These are phyloP conservation scores for Galago senegalensis DNA, from an alignment of 2,797 vertebrate species.

Conservation along the genomic window DNA sequence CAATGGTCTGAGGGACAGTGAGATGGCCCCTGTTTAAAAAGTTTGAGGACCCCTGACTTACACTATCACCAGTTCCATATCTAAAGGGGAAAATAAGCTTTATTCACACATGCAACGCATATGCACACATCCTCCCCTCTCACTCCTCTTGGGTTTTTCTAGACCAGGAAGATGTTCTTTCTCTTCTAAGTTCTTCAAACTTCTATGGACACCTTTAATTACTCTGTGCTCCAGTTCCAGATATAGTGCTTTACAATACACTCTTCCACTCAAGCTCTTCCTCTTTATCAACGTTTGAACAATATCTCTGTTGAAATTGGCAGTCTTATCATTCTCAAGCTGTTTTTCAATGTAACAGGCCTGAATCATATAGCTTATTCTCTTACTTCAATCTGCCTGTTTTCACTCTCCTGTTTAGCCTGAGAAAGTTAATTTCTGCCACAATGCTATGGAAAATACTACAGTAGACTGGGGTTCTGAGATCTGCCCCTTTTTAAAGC, in stretches of 20 bases:
- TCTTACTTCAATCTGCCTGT: conserved; percentile 59
- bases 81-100: not conserved
- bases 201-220: conserved; percentile 46
- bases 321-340: conserved; percentile 66
- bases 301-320: conserved; percentile 53
- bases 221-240: not conserved
- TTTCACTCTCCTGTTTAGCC: conserved; percentile 40
- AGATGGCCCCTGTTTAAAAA: too few relatives aligned
- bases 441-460: conserved; percentile 3
- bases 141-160: conserved; percentile 4
- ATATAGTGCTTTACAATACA: not conserved
- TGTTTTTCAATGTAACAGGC: conserved; percentile 53
- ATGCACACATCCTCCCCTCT: not conserved
- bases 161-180: conserved; percentile 45
- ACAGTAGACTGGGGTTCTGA: not conserved
- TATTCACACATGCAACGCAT: not conserved
- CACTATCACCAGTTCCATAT: not conserved
- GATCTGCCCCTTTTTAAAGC: conserved; percentile 11
- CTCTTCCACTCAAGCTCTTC: conserved; percentile 55
- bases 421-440: conserved; percentile 52
- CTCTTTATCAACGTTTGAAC: conserved; percentile 56
- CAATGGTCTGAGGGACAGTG: too few relatives aligned
- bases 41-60: not conserved
- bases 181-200: conserved; percentile 19
- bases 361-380: conserved; percentile 51